Evolutionary conservation across 2,888 invertebrate genomes (phyloP), one percentile per base, ranked within the genome.

Genomic region (Chydorus sphaericus): DNA sequence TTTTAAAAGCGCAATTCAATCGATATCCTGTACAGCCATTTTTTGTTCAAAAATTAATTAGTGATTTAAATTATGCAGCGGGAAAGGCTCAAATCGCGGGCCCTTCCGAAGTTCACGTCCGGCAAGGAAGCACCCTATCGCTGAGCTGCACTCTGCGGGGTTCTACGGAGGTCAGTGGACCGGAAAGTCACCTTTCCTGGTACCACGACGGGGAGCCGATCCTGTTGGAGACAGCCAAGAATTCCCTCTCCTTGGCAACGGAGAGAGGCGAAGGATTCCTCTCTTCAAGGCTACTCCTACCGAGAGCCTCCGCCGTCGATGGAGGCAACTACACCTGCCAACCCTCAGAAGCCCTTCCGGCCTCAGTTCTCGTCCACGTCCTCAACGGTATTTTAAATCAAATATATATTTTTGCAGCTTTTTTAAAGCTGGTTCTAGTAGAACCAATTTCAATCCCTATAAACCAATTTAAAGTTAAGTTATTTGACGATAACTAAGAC

Each of bases 61-160:
- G 38, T 30, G 2, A 29, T 26, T 38, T 14, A 8, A n/a, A 50
- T 50, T 74, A 76, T 78, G 62, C 79, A 89, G 88, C 87, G 66
- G 88, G 89, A 31, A 85, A 86, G 67, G 89, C 89, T 49, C 81
- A 80, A 69, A 89, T 89, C 68, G 80, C 82, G 70, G 87, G 88
- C 60, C 84, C 87, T 44, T 81, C 84, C 64, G 89, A 89, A 66
- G 85, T 88, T 63, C 87, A 85, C 72, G 89, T 89, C 66, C 88
- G 87, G 74, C 85, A 84, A 69, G 89, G 89, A 65, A 88, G 88
- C 70, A 89, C 88, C 62, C 89, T 89, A 75, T 87, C 87, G 63
- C 75, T 89, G 67, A 86, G 87, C 58, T 89, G 89, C 70, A 82
- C 85, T 54, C 86, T 89, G 64, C 89, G 89, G 71, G 83, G 87